Conservation (phyloP, 1,140 invertebrate species). For the Drosophila arizonae region DNA sequence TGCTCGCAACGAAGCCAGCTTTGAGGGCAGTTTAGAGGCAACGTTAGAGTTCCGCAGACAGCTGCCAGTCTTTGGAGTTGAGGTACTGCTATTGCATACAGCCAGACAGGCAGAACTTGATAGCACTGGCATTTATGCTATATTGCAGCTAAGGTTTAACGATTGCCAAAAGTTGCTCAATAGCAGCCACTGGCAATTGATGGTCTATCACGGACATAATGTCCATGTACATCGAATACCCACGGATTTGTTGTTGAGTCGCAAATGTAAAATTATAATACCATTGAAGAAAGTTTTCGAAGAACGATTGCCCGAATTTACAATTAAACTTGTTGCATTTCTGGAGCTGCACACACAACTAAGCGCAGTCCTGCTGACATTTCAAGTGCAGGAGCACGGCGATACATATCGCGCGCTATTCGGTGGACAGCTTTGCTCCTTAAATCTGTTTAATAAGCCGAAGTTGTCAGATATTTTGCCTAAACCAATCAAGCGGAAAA, state of each 20-base stretch:
- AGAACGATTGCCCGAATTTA: conserved; percentile 43
- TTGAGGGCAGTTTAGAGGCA: conserved; percentile 13
- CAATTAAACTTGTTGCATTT: conserved; percentile 45
- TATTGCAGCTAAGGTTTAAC: conserved; percentile 33
- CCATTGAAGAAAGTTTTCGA: conserved; percentile 37
- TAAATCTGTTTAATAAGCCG: conserved; percentile 16
- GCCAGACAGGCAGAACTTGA: not conserved
- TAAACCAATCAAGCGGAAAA: not conserved
- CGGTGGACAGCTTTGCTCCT: conserved; percentile 1
- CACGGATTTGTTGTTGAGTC: conserved; percentile 39
- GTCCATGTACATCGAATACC: conserved; percentile 43
- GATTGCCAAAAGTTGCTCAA: conserved; percentile 21
- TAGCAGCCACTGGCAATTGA: conserved; percentile 53
- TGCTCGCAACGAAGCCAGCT: conserved; percentile 22
- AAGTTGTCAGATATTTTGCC: not conserved
- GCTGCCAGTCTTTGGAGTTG: conserved; percentile 32
- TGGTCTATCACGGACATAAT: conserved; percentile 31
- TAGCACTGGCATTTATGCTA: conserved; percentile 33
- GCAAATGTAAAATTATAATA: conserved; percentile 41
- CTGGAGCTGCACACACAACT: conserved; percentile 46
- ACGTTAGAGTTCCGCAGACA: conserved; percentile 39
- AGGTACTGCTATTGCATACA: conserved; percentile 33
- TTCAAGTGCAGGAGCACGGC: conserved; percentile 22
- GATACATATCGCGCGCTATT: conserved; percentile 51
- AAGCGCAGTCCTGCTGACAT: conserved; percentile 48